Conservation (phyloP, 2,797 vertebrate genomes). For the Xerus rutilus region DNA sequence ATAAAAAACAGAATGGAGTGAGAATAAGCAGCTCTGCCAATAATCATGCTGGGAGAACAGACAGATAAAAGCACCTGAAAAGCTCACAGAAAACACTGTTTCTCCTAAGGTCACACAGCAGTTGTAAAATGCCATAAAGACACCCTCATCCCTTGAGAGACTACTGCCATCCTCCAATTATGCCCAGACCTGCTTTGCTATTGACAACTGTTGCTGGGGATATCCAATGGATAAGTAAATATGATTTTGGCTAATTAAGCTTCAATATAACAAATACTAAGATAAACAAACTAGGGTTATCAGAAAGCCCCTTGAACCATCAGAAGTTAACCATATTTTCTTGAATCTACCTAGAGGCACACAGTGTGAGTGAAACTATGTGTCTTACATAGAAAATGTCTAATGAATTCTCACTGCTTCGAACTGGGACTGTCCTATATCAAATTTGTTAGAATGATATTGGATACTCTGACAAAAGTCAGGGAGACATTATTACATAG, state of each 20-base stretch:
- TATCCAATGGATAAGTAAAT: slow-evolving; percentile 35
- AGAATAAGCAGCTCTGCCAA: slow-evolving; percentile 2
- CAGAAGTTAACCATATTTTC: not conserved
- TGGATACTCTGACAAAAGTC: not conserved
- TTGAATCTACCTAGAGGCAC: slow-evolving; percentile 30
- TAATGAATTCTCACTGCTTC: not conserved
- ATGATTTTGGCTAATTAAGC: slow-evolving; percentile 50
- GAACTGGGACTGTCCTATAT: not conserved
- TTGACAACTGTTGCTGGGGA: slow-evolving; percentile 21
- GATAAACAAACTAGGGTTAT: not conserved
- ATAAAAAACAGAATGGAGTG: slow-evolving; percentile 30
- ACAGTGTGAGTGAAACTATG: not conserved
- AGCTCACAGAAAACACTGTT: slow-evolving; percentile 9
- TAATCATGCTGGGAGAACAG: not conserved
- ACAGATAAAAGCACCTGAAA: slow-evolving; percentile 38
- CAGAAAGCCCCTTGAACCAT: not conserved
- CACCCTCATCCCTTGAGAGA: not conserved
- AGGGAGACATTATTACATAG: not conserved
- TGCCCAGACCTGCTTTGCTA: not conserved
- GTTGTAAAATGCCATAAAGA: not conserved
- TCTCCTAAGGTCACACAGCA: slow-evolving; percentile 22
- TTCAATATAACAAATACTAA: slow-evolving; percentile 34
- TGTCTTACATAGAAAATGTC: not conserved
- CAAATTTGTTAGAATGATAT: not conserved
- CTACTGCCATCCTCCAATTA: not conserved